Base-by-base conservation (phyloP, 2,113 vertebrate species). In the Silurus asotus region DNA sequence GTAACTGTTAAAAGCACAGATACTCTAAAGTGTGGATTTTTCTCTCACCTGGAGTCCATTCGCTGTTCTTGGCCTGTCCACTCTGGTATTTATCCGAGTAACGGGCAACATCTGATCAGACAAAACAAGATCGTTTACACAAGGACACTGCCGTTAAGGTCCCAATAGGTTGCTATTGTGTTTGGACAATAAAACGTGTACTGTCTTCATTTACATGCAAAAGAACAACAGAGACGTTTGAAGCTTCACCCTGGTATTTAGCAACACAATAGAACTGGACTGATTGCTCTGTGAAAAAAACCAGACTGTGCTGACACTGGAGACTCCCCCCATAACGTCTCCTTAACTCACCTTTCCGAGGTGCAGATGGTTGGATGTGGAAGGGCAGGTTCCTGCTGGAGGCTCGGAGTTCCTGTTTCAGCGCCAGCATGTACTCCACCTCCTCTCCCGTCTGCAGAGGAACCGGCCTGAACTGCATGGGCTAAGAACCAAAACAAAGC, bases 61-160 rank as follows among this genome's bases (percentile, higher is more conserved):
- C 96, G 0, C 91, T 95, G 90, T 95, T 94, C 5, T 93, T 87
- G 0, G 94, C 92, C 37, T 94, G 94, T 7, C 92, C 93, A 48
- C 86, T 92, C 91, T 96, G 96, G 83, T 96, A 96, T 77, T 96
- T 96, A 90, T 96, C 96, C 0, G 96, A 96, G 90, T 96, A 96
- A 19, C 96, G 95, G 11, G 94, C 95, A 49, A 96, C 95, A 91
- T 96, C 94, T 96, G 81, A n/a, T 70, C 62, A 53, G 55, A 83
- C 25, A 72, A 53, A 67, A 15, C 62, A 17, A 78, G 58, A 17
- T 2, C 15, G 10, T n/a, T 78, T 37, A 78, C 11, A 37, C 37
- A 37, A 37, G 1, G 15, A 45, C 58, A 25, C 17, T 13, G 56
- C 28, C 56, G 8, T 80, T 80, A 28, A 59, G 77, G 45, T 45